phyloP scores from a whole-genome alignment of 2,113 vertebrate genomes.

The Abramis brama region DNA sequence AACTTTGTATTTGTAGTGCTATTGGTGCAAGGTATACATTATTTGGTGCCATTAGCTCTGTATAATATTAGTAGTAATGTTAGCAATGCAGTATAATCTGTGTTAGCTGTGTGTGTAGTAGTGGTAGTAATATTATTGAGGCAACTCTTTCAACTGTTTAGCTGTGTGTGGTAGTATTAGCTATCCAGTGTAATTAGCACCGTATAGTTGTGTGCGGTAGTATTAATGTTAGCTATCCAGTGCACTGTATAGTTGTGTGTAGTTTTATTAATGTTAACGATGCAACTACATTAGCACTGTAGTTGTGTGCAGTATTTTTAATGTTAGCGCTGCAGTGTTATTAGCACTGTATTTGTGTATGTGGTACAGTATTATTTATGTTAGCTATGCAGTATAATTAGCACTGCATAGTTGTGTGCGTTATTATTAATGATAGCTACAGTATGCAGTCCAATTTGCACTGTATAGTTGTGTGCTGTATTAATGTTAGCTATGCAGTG shows the following conservation, averaged over 20 bases:
- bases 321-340: too few relatives aligned
- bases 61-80: not conserved
- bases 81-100: not conserved
- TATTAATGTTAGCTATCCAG: not conserved
- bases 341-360: not conserved
- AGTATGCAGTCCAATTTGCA: not conserved
- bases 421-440: not conserved
- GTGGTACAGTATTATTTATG: not conserved
- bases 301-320: not conserved
- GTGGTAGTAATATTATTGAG: not conserved
- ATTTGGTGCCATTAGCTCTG: not conserved
- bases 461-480: not conserved
- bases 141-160: not conserved
- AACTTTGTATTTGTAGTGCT: not conserved
- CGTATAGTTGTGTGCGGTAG: not conserved
- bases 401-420: not conserved
- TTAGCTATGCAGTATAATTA: not conserved
- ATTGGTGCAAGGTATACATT: not conserved
- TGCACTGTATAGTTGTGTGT: not conserved
- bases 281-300: not conserved
- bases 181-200: not conserved
- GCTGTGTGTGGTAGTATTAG: not conserved
- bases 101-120: too few relatives aligned
- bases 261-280: too few relatives aligned
- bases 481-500: too few relatives aligned